Evolutionary conservation across 2,888 invertebrate species (phyloP).

Genomic region (Hypena proboscidalis): DNA sequence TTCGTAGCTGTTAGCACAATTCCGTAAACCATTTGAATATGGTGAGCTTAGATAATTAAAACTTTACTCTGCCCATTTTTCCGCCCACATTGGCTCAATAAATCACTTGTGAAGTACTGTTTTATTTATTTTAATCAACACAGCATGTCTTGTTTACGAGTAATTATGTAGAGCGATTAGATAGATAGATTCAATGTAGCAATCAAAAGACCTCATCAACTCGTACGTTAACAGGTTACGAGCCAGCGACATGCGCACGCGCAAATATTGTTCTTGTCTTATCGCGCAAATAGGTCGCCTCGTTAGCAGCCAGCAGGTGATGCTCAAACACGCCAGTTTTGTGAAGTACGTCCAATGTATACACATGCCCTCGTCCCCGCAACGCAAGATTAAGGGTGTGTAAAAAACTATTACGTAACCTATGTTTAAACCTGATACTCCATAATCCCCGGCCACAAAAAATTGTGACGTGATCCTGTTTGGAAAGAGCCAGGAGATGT

Average conservation of each 20-base stretch:
- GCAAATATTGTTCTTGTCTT: constrained; percentile 54
- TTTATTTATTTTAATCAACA: neutral
- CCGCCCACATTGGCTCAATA: constrained; percentile 11
- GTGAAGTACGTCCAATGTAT: constrained; percentile 17
- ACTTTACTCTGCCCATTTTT: constrained; percentile 7
- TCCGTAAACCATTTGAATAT: constrained; percentile 24
- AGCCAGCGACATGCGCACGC: constrained; percentile 38
- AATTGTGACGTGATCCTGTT: constrained; percentile 70
- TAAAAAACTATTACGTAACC: constrained; percentile 81
- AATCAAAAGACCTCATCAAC: constrained; percentile 22
- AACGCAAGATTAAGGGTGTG: constrained; percentile 71
- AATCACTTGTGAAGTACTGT: constrained; percentile 1
- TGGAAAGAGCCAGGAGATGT: constrained; percentile 52
- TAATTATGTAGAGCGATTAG: neutral
- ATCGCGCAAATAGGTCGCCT: constrained; percentile 39
- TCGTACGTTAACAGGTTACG: constrained; percentile 36
- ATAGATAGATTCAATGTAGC: constrained; percentile 5
- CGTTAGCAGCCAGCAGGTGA: constrained; percentile 50
- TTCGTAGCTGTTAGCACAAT: constrained; percentile 18
- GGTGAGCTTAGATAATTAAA: constrained; percentile 18
- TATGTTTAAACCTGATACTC: constrained; percentile 77
- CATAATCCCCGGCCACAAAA: constrained; percentile 72
- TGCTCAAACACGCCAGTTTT: constrained; percentile 24
- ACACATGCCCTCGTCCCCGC: constrained; percentile 36
- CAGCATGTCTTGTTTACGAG: neutral